Evolutionary conservation across 92 coral and sea anemone species (phyloP).

Genomic region (Nematostella vectensis): DNA sequence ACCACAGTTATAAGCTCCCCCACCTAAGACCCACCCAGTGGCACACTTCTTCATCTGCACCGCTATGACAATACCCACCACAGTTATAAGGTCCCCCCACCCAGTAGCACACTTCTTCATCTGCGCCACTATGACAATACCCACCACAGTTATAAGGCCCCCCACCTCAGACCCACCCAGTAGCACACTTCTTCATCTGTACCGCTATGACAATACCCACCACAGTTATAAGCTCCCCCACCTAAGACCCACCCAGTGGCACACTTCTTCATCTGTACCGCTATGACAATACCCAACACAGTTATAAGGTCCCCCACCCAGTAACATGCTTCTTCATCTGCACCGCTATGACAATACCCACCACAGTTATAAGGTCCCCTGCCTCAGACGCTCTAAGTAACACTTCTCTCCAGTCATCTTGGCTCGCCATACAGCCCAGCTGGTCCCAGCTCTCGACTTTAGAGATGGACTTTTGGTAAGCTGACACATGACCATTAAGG

Average conservation of each 20-base stretch:
- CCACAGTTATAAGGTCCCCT: constrained; percentile 76
- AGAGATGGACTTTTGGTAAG: constrained; percentile 50
- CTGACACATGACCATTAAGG: constrained; percentile 18
- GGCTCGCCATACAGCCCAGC: constrained; percentile 32
- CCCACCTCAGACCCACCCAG: constrained; percentile 69
- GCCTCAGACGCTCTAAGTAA: constrained; percentile 64
- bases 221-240: too few relatives aligned
- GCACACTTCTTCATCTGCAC: too few relatives aligned
- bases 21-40: constrained; percentile 59
- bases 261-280: too few relatives aligned
- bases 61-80: constrained; percentile 61
- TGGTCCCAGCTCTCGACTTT: constrained; percentile 71
- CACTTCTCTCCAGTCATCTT: constrained; percentile 39
- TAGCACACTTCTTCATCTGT: constrained; percentile 38
- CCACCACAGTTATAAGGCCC: constrained; percentile 64
- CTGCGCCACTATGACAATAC: too few relatives aligned
- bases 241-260: too few relatives aligned
- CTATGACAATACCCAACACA: too few relatives aligned
- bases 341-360: too few relatives aligned
- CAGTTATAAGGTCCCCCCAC: constrained; percentile 57
- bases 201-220: too few relatives aligned
- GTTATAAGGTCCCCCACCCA: too few relatives aligned
- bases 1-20: constrained; percentile 81
- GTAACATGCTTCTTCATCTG: too few relatives aligned
- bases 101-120: too few relatives aligned